A percentile compares a stretch with the other conserved stretches of the same genome.
These are phyloP conservation scores for Drosophila maculinotata DNA, from an alignment of 2,888 invertebrate species.

Conservation along the genomic window DNA sequence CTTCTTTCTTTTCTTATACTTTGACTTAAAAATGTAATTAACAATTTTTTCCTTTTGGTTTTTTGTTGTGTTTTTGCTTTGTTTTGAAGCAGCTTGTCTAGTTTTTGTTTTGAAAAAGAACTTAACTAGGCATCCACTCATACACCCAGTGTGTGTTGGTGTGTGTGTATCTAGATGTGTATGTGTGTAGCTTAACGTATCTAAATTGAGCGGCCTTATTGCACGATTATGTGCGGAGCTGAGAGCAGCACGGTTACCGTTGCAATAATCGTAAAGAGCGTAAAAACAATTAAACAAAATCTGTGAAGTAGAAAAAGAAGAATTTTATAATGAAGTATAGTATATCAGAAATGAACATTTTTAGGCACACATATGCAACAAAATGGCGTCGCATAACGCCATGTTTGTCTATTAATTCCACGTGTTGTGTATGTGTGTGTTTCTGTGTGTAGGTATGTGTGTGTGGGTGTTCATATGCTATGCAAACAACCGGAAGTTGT, in stretches of 20 bases:
- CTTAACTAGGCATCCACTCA: slow-evolving; percentile 60
- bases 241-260: slow-evolving; percentile 96
- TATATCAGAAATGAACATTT: slow-evolving; percentile 17
- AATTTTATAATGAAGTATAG: not conserved
- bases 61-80: slow-evolving; percentile 52
- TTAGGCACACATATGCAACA: slow-evolving; percentile 25
- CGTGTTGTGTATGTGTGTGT: slow-evolving; percentile 29
- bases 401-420: slow-evolving; percentile 55
- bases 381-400: slow-evolving; percentile 47
- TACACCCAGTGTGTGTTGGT: slow-evolving; percentile 16
- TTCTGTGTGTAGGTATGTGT: slow-evolving; percentile 1
- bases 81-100: slow-evolving; percentile 67
- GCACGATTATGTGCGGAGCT: slow-evolving; percentile 97
- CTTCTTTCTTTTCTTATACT: slow-evolving; percentile 49
- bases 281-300: slow-evolving; percentile 98
- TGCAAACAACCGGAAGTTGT: slow-evolving; percentile 69
- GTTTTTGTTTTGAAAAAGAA: slow-evolving; percentile 62
- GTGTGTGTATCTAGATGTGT: slow-evolving; percentile 23
- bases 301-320: slow-evolving; percentile 85
- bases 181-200: slow-evolving; percentile 55
- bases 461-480: slow-evolving; percentile 12
- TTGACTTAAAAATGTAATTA: slow-evolving; percentile 83
- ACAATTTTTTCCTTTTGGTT: slow-evolving; percentile 71
- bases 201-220: slow-evolving; percentile 87
- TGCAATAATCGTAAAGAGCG: slow-evolving; percentile 96